Conservation (phyloP, 2,888 invertebrate species). For the Leptinotarsa haldemani region DNA sequence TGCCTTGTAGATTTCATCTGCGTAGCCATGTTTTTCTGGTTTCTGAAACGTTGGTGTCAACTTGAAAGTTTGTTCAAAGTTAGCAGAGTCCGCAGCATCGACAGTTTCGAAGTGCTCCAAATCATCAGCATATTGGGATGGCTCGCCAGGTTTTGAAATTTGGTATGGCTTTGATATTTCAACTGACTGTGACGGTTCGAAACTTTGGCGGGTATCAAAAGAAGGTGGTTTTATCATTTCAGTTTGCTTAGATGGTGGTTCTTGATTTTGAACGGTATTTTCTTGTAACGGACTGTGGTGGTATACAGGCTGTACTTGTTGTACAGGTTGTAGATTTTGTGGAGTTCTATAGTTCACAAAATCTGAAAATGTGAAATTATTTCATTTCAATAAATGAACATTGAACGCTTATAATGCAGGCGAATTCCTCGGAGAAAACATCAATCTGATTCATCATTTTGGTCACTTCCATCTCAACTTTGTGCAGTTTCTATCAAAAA, state of each 20-base stretch:
- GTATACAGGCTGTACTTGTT: slow-evolving; percentile 9
- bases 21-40: slow-evolving; percentile 34
- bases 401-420: too few species aligned
- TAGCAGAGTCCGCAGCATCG: neutral
- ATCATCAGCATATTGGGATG: neutral
- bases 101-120: neutral
- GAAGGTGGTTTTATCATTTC: neutral
- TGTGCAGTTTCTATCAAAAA: too few species aligned
- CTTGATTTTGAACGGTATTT: neutral
- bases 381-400: too few species aligned
- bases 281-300: neutral
- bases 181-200: neutral
- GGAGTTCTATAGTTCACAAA: slow-evolving; percentile 3
- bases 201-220: neutral
- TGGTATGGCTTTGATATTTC: neutral
- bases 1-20: slow-evolving; percentile 64
- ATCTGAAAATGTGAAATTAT: neutral
- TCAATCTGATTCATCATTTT: too few species aligned
- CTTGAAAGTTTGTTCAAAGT: neutral
- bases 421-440: too few species aligned
- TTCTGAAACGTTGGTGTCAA: slow-evolving; percentile 16
- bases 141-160: neutral
- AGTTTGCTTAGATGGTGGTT: slow-evolving; percentile 2
- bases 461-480: too few species aligned
- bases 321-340: neutral